Base-by-base conservation (phyloP, 2,797 vertebrate genomes). In the Myotis daubentonii region DNA sequence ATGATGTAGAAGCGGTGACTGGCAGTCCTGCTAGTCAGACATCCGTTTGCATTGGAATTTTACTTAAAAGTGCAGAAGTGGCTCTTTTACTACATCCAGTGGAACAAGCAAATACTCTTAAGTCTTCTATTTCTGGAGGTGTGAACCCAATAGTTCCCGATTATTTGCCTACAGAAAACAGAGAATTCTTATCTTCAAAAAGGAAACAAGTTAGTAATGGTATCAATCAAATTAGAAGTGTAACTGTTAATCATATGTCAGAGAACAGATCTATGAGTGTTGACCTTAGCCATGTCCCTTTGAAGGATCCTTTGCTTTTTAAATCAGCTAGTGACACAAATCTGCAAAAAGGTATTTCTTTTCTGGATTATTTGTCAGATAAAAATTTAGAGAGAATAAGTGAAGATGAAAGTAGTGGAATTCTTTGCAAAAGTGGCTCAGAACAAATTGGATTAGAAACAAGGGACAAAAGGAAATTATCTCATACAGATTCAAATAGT, bases 41-140 rank as follows among this genome's bases (percentile, higher is more conserved):
- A 87, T 98, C 99, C 20, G 87, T 99, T 91, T 99, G 99, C 90
- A 96, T 99, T 95, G 99, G 99, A 28, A 97, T 99, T 86, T 97
- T 99, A 60, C 98, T 99, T 95, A 99, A 99, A 97, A 99, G 99
- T 85, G 99, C 99, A 1, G 99, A 99, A 97, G 97, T 99, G 49
- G 99, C 99, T 83, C 98, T 99, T 94, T 97, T 99, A 53, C 98
- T 99, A 72, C 99, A 99, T 95, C 99, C 99, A 4, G 97, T 99
- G 91, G 97, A 98, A 81, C 98, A 97, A 81, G 94, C 98, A 76
- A 98, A 98, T 94, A 89, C 97, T 17, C 96, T 96, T 60, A 98
- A 98, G 68, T 97, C 99, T 76, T 82, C 98, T 33, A 93, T 90
- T 93, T 97, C 96, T 57, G 98, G 98, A 94, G 96, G 97, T 76